Conservation (phyloP, 1,140 invertebrate species). For the Tetragonula clypearis region DNA sequence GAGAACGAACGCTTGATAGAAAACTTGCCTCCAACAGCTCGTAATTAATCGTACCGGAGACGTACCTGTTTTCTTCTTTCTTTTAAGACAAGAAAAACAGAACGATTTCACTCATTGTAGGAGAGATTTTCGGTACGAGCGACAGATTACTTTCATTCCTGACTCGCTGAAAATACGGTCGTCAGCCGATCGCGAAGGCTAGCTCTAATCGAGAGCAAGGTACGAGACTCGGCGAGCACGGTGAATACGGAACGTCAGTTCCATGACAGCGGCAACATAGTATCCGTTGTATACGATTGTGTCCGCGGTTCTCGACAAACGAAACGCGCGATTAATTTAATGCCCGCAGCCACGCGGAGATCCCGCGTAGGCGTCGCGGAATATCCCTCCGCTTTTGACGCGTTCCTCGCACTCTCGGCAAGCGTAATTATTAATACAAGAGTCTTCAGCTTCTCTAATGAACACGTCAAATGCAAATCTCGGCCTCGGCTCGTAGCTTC, state of each 20-base stretch:
- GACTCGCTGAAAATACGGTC: neutral
- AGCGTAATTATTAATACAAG: constrained; percentile 12
- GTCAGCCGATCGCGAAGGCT: neutral
- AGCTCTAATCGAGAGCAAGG: constrained; percentile 19
- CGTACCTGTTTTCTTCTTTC: neutral
- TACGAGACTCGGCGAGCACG: neutral
- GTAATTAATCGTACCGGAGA: neutral
- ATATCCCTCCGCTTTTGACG: constrained; percentile 8
- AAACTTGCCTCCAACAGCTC: neutral
- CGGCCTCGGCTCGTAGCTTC: neutral
- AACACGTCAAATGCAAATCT: constrained; percentile 14
- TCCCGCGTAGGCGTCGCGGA: constrained; percentile 23
- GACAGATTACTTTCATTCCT: neutral
- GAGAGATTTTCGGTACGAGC: neutral
- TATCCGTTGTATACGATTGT: constrained; percentile 36
- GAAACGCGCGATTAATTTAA: constrained; percentile 42
- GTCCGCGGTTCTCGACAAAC: constrained; percentile 32
- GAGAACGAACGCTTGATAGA: neutral
- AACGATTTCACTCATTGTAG: neutral
- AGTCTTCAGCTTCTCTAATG: neutral
- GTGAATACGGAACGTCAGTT: constrained; percentile 38
- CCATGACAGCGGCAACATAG: constrained; percentile 28
- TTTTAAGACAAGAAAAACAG: neutral
- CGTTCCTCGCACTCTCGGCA: neutral
- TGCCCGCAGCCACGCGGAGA: constrained; percentile 22